Percentiles rank a stretch among this genome's conserved stretches.
Evolutionary conservation across 2,888 invertebrate genomes (phyloP).

Genomic region (Caenorhabditis zanzibari): DNA sequence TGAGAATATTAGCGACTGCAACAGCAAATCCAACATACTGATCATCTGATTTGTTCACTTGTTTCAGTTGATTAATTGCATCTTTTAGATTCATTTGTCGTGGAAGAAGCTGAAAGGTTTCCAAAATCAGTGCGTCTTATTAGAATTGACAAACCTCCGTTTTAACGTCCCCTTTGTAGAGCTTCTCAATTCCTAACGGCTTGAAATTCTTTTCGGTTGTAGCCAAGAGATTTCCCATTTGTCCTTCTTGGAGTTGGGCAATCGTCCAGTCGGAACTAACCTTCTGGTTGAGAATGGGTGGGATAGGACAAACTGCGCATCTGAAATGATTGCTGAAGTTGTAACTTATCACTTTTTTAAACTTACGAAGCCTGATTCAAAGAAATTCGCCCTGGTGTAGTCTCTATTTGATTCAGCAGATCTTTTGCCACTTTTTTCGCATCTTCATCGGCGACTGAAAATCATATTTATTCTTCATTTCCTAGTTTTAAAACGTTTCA

Average conservation of each 20-base stretch:
- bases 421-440: conserved; percentile 32
- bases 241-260: conserved; percentile 41
- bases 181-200: background rate
- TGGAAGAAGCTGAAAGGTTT: conserved; percentile 25
- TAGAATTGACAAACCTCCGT: conserved; percentile 10
- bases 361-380: conserved; percentile 23
- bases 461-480: too few species aligned
- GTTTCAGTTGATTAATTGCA: conserved; percentile 19
- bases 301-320: conserved; percentile 24
- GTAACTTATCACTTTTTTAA: background rate
- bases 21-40: conserved; percentile 37
- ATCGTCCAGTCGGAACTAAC: conserved; percentile 13
- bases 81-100: conserved; percentile 27
- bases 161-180: conserved; percentile 16
- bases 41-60: conserved; percentile 4
- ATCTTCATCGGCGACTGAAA: conserved; percentile 40
- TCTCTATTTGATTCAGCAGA: conserved; percentile 46
- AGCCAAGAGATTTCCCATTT: conserved; percentile 30
- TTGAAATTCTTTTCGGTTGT: background rate
- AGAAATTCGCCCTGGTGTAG: conserved; percentile 40
- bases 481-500: too few species aligned
- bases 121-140: background rate
- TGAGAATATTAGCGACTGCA: conserved; percentile 42
- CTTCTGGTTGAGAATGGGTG: background rate
- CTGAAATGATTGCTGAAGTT: conserved; percentile 1